A percentile compares a stretch with the other conserved stretches of the same genome.
These are phyloP conservation scores for Pelochelys cantorii DNA, from an alignment of 2,797 vertebrate genomes.

Conservation along the genomic window DNA sequence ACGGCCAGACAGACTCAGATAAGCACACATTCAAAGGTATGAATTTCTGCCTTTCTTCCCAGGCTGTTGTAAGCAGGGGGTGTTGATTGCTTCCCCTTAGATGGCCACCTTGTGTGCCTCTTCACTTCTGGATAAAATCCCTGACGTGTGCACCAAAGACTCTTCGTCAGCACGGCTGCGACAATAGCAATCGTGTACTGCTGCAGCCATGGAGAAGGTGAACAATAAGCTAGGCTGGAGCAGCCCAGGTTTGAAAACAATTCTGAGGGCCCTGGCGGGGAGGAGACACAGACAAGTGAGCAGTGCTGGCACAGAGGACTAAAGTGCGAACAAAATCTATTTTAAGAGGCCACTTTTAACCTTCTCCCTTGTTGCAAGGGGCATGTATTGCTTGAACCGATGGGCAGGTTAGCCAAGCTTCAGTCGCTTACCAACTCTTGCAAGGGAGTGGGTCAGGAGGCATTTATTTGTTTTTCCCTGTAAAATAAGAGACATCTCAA, in stretches of 20 bases:
- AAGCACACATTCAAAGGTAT: not conserved
- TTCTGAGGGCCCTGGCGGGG: not conserved
- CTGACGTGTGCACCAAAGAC: not conserved
- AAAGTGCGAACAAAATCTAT: slow-evolving; percentile 61
- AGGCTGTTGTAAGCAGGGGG: not conserved
- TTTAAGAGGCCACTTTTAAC: slow-evolving; percentile 53
- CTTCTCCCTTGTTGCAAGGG: not conserved
- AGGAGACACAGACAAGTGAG: slow-evolving; percentile 21
- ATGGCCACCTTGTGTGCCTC: not conserved
- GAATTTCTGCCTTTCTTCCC: slow-evolving; percentile 30
- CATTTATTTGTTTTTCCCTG: slow-evolving; percentile 10
- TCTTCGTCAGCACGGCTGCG: not conserved
- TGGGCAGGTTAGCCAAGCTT: slow-evolving; percentile 11
- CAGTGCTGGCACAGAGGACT: not conserved
- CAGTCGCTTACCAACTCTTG: not conserved
- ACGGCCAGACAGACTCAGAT: slow-evolving; percentile 37
- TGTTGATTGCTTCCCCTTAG: not conserved
- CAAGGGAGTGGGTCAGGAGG: not conserved
- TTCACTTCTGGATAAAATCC: not conserved
- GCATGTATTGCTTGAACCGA: slow-evolving; percentile 12
- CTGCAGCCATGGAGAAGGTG: not conserved
- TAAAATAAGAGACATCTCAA: not conserved
- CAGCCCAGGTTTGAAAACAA: not conserved
- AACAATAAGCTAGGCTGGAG: not conserved
- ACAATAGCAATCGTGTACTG: not conserved